These are phyloP conservation scores for Ispidina lecontei DNA, from an alignment of 2,797 vertebrate species.

Conservation along the genomic window DNA sequence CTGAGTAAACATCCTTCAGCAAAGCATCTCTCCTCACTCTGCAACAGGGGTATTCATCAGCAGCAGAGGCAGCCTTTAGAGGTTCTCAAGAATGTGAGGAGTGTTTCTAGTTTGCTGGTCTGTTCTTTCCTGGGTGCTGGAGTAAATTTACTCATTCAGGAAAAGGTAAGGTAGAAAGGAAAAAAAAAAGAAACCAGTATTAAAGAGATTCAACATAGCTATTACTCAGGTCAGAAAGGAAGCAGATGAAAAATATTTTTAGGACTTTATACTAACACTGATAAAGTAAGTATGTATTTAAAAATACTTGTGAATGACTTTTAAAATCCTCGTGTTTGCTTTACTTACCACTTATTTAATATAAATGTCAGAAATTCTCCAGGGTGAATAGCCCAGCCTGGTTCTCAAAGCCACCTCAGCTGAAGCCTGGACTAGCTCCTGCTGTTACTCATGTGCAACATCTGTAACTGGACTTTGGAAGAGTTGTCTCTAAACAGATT, in stretches of 20 bases:
- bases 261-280: neutral
- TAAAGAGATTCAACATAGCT: neutral
- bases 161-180: neutral
- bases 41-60: neutral
- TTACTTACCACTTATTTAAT: conserved; percentile 33
- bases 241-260: neutral
- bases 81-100: neutral
- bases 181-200: neutral
- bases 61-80: neutral
- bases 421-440: neutral
- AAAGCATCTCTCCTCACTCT: neutral
- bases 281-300: neutral
- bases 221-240: neutral
- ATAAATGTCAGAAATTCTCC: conserved; percentile 48
- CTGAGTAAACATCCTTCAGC: neutral
- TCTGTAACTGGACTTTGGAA: neutral
- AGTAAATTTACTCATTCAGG: neutral
- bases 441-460: neutral
- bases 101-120: neutral
- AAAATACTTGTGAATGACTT: neutral
- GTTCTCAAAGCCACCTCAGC: neutral
- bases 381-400: neutral
- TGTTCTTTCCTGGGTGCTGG: neutral
- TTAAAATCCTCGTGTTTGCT: neutral
- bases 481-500: neutral